Evolutionary conservation across 2,113 vertebrate genomes (phyloP).

Genomic region (Lathamus discolor): DNA sequence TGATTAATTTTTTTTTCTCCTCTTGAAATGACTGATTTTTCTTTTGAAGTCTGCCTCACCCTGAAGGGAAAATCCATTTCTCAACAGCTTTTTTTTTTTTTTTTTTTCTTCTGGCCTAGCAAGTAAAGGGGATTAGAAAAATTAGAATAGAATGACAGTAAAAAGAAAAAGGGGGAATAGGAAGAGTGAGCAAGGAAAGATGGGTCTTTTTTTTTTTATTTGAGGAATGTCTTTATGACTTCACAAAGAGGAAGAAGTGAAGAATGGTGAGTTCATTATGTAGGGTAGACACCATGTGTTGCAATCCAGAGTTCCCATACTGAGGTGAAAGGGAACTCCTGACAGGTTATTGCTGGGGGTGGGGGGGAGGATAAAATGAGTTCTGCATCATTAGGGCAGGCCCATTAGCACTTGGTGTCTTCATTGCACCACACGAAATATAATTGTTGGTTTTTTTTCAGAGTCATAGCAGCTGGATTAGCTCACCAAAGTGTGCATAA

Average conservation of each 20-base stretch:
- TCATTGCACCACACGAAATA: not conserved
- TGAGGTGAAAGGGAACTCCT: not conserved
- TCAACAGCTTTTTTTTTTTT: not conserved
- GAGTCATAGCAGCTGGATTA: not conserved
- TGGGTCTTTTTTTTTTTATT: not conserved
- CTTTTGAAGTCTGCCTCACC: constrained; percentile 62
- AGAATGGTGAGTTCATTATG: not conserved
- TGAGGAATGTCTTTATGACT: not conserved
- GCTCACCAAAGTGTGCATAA: not conserved
- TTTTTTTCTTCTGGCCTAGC: not conserved
- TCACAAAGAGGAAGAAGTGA: not conserved
- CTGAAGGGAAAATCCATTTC: constrained; percentile 55
- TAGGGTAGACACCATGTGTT: not conserved
- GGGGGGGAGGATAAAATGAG: not conserved
- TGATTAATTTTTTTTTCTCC: constrained; percentile 43
- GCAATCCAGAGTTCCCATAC: not conserved
- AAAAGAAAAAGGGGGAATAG: not conserved
- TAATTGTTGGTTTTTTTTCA: not conserved
- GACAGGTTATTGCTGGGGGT: not conserved
- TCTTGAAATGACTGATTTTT: constrained; percentile 53
- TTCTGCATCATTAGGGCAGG: not conserved
- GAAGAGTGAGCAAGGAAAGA: not conserved
- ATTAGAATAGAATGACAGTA: constrained; percentile 1
- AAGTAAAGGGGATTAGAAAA: constrained; percentile 47
- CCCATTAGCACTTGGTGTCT: not conserved